Evolutionary conservation across 2,113 vertebrate species (phyloP).

Genomic region (Bubo blakistoni): DNA sequence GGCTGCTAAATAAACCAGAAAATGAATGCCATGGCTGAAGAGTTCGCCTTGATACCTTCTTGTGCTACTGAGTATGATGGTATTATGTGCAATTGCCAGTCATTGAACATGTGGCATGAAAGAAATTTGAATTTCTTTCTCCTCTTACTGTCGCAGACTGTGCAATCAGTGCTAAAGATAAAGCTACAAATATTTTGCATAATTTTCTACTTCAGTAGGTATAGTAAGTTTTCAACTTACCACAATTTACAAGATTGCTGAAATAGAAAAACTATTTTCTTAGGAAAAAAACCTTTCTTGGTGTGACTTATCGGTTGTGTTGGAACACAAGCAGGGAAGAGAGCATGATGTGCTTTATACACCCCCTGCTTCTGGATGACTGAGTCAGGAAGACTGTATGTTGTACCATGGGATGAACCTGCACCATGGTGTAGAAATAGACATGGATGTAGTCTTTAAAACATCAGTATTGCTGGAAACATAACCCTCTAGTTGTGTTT

Average conservation of each 20-base stretch:
- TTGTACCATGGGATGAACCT: background rate
- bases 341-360: background rate
- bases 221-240: background rate
- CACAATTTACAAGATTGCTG: background rate
- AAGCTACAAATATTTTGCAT: background rate
- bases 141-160: background rate
- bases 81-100: background rate
- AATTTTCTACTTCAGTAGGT: background rate
- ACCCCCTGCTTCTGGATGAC: background rate
- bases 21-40: background rate
- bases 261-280: background rate
- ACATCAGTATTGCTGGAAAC: background rate
- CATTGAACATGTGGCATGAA: background rate
- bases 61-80: background rate
- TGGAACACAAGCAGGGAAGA: background rate
- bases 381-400: background rate
- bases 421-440: background rate
- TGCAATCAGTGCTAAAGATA: background rate
- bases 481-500: background rate
- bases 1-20: background rate
- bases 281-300: background rate
- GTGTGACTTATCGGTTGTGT: background rate
- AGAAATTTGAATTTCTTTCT: background rate
- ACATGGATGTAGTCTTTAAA: background rate
- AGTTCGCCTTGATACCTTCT: background rate